These are phyloP conservation scores for Erythrocercus mccallii DNA, from an alignment of 2,113 vertebrate genomes.

Conservation along the genomic window DNA sequence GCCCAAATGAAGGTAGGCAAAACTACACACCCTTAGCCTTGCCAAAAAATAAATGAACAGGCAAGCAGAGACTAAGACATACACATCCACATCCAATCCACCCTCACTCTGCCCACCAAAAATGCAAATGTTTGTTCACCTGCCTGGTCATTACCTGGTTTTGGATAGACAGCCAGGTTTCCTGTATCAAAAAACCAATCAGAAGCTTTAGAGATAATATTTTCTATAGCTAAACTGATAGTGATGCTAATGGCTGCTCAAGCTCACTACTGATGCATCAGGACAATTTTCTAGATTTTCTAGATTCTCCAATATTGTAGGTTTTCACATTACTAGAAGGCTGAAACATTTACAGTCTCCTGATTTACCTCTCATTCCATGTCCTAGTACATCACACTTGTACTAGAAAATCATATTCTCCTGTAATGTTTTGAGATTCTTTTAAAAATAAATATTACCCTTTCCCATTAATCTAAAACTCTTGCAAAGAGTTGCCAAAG, in stretches of 20 bases:
- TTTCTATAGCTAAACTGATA: background rate
- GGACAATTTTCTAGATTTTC: background rate
- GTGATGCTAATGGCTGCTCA: background rate
- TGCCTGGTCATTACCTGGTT: background rate
- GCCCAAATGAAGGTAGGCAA: background rate
- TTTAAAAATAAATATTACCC: background rate
- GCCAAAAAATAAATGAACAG: background rate
- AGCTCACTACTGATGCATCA: background rate
- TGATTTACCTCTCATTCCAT: background rate
- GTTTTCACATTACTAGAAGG: background rate
- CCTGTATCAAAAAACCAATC: background rate
- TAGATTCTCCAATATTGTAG: background rate
- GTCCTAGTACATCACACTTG: background rate
- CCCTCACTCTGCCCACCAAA: rapidly evolving
- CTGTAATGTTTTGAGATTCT: background rate
- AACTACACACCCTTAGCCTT: background rate
- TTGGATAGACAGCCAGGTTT: background rate
- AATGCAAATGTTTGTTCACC: background rate
- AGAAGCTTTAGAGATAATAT: background rate
- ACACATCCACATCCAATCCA: background rate
- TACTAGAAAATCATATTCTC: background rate
- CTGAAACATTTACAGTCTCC: background rate
- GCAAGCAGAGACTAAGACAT: background rate
- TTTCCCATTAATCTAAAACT: background rate
- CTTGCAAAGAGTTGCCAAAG: background rate